Conservation (phyloP, 2,113 vertebrate genomes). For the Riparia riparia region DNA sequence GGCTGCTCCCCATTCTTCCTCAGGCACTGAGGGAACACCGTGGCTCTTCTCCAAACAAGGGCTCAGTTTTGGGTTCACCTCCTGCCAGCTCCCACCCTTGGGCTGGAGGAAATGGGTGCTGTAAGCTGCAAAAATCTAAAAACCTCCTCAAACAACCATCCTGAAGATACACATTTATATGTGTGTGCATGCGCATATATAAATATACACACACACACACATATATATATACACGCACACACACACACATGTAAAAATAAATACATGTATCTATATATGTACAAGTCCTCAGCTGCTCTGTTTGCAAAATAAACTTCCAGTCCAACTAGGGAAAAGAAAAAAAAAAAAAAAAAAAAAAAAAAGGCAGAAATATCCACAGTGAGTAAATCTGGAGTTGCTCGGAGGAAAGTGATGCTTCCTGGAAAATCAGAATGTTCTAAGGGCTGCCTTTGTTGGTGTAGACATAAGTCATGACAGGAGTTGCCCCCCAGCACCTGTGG, state of each 20-base stretch:
- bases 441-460: neutral
- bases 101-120: neutral
- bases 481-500: neutral
- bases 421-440: neutral
- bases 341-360: neutral
- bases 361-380: accelerated
- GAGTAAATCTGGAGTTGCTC: neutral
- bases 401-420: neutral
- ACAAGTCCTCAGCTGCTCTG: neutral
- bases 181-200: no score
- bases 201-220: neutral
- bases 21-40: neutral
- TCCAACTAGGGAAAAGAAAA: neutral
- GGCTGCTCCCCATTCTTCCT: conserved; percentile 31
- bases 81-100: neutral
- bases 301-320: neutral
- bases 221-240: neutral
- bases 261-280: neutral
- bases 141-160: neutral
- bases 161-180: neutral
- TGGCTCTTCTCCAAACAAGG: neutral
- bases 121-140: neutral
- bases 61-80: neutral
- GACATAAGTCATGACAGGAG: neutral
- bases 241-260: neutral